These are phyloP conservation scores for Pemphigus obesinymphae DNA, from an alignment of 1,140 invertebrate species.

Conservation along the genomic window DNA sequence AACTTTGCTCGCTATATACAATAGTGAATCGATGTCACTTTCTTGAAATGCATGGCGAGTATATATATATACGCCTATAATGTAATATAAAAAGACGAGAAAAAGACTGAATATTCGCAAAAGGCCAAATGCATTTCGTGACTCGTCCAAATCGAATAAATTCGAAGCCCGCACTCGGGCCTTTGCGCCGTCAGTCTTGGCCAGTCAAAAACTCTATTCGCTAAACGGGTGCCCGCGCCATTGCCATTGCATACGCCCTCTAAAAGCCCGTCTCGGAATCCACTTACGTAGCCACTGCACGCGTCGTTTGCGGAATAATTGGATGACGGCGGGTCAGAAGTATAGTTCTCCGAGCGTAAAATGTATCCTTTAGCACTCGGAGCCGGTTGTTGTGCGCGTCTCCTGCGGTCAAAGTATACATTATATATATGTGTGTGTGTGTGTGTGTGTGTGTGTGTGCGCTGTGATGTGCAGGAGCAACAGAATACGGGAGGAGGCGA, in stretches of 20 bases:
- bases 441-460: too few relatives aligned
- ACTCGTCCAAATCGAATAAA: not conserved
- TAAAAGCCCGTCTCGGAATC: conserved; percentile 15
- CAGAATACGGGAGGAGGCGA: not conserved
- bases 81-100: not conserved
- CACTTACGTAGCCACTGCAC: not conserved
- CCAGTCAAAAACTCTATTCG: not conserved
- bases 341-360: not conserved
- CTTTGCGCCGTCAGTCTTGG: not conserved
- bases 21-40: not conserved
- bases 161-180: not conserved
- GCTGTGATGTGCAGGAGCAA: not conserved
- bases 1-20: not conserved
- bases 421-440: too few relatives aligned
- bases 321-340: conserved; percentile 23
- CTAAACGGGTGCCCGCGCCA: not conserved
- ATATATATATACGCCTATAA: too few relatives aligned
- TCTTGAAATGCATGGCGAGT: not conserved
- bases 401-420: not conserved
- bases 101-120: not conserved
- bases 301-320: conserved; percentile 1
- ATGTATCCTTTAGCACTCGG: not conserved
- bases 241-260: not conserved
- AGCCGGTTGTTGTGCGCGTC: not conserved
- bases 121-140: not conserved